Conservation (phyloP, 2,888 invertebrate species). For the Steinernema carpocapsae region DNA sequence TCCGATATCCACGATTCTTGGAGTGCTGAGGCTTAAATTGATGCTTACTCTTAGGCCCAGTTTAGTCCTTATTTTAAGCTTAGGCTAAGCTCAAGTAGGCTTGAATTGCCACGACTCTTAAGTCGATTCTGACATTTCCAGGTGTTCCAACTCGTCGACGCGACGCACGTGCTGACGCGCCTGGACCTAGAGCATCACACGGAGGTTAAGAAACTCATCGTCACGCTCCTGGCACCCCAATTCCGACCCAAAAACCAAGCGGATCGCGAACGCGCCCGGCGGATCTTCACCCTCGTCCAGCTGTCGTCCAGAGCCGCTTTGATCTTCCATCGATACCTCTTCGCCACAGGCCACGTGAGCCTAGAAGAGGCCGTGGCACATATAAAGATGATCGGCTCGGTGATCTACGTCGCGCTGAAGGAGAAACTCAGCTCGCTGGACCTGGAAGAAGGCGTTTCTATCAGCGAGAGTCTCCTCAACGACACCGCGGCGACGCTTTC, state of each 20-base stretch:
- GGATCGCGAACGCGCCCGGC: neutral
- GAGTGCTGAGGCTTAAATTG: no score
- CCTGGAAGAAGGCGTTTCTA: neutral
- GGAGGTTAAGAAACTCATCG: no score
- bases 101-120: no score
- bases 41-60: no score
- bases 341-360: neutral
- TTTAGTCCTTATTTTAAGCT: no score
- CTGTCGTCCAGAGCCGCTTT: neutral
- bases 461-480: constrained; percentile 17
- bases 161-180: no score
- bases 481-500: constrained; percentile 6
- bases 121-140: no score
- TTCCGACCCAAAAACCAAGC: no score
- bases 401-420: constrained; percentile 3
- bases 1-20: neutral
- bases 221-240: no score
- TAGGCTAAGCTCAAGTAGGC: no score
- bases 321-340: neutral
- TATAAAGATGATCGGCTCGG: constrained; percentile 3
- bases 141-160: no score
- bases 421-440: neutral
- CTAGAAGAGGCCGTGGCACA: constrained; percentile 4
- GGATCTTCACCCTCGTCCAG: neutral
- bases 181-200: no score